These are phyloP conservation scores for Erebia aethiops DNA, from an alignment of 2,888 invertebrate genomes.

Conservation along the genomic window DNA sequence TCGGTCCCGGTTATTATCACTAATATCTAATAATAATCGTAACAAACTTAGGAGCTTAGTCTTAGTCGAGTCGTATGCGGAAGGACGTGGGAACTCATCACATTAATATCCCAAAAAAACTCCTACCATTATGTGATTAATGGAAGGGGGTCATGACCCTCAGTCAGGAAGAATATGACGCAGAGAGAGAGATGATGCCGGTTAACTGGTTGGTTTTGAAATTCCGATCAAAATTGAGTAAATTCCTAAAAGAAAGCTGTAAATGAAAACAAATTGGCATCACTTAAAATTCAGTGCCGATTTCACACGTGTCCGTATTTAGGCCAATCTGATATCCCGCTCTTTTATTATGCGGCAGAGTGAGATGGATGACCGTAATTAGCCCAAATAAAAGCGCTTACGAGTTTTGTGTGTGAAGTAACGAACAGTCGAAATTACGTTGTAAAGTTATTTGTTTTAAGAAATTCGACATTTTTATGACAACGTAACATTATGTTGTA, in stretches of 20 bases:
- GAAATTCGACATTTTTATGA: conserved; percentile 17
- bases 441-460: conserved; percentile 26
- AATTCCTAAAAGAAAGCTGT: conserved; percentile 34
- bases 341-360: conserved; percentile 22
- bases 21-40: too few relatives aligned
- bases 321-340: conserved; percentile 30
- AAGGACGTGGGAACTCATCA: too few relatives aligned
- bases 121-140: too few relatives aligned
- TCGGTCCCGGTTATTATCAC: too few relatives aligned
- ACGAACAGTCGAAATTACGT: conserved; percentile 24
- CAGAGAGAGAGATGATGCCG: too few relatives aligned
- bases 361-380: conserved; percentile 31
- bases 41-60: too few relatives aligned
- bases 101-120: too few relatives aligned
- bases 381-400: conserved; percentile 29
- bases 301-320: conserved; percentile 30
- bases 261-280: conserved; percentile 28
- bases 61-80: too few relatives aligned
- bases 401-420: conserved; percentile 3
- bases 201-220: too few relatives aligned
- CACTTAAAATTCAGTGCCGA: conserved; percentile 28
- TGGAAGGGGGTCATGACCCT: too few relatives aligned
- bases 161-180: too few relatives aligned
- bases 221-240: conserved; percentile 21
- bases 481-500: conserved; percentile 7